These are phyloP conservation scores for Campylomormyrus numenius DNA, from an alignment of 2,113 vertebrate genomes.

Conservation along the genomic window DNA sequence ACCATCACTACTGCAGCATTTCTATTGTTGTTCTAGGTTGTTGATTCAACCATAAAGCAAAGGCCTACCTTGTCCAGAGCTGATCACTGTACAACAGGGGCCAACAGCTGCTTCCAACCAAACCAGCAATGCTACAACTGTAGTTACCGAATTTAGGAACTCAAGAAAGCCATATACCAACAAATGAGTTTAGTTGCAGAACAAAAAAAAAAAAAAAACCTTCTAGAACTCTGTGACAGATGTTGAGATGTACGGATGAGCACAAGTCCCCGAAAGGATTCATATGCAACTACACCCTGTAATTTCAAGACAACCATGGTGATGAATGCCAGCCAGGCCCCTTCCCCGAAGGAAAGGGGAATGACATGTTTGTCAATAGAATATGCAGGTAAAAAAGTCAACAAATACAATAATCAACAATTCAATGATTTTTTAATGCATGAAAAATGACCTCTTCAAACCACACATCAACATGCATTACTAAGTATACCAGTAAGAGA, in stretches of 20 bases:
- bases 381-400: background rate
- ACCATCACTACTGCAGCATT: background rate
- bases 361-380: background rate
- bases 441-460: background rate
- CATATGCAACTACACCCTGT: background rate
- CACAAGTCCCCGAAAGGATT: background rate
- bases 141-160: conserved; percentile 18
- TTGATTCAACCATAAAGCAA: conserved; percentile 31
- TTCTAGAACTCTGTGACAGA: background rate
- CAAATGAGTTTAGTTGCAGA: background rate
- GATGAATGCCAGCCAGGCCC: background rate
- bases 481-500: background rate
- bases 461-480: background rate
- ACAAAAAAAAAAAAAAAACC: background rate
- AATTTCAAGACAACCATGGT: background rate
- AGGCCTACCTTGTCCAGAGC: conserved; percentile 37
- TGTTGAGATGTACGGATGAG: background rate
- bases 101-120: conserved; percentile 64
- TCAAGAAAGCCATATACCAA: background rate
- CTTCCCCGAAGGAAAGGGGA: background rate
- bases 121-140: conserved; percentile 41
- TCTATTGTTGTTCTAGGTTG: background rate
- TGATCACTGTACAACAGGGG: conserved; percentile 46
- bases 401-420: background rate
- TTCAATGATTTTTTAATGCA: background rate